Evolutionary conservation across 2,113 vertebrate species (phyloP).

Genomic region (Shinisaurus crocodilurus): DNA sequence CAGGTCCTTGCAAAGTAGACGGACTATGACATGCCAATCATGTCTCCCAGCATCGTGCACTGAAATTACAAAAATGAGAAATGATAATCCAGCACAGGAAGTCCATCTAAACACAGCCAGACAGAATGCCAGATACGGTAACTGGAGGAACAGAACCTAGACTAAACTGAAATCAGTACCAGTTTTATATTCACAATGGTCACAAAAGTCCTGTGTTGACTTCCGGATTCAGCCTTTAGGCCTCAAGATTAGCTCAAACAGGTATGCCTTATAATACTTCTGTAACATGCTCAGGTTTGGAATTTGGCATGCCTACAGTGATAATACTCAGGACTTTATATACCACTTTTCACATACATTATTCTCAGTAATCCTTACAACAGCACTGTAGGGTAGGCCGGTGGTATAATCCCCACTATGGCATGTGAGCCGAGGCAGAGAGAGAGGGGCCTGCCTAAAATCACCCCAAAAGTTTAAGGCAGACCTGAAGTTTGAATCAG

Average conservation of each 20-base stretch:
- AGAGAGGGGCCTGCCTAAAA: not conserved
- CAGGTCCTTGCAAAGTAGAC: constrained; percentile 74
- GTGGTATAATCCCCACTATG: not conserved
- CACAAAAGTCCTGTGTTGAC: not conserved
- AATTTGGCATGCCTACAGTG: not conserved
- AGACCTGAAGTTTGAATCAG: not conserved
- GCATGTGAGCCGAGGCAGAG: not conserved
- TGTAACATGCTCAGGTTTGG: not conserved
- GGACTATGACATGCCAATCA: constrained; percentile 62
- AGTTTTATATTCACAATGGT: not conserved
- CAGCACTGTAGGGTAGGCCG: not conserved
- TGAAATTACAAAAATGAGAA: constrained; percentile 45
- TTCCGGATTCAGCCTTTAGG: not conserved
- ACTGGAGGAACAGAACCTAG: not conserved
- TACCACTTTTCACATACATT: not conserved
- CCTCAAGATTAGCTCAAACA: not conserved
- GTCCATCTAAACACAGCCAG: not conserved
- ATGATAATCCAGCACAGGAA: not conserved
- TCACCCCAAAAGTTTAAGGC: not conserved
- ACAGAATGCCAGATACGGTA: not conserved
- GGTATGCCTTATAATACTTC: not conserved
- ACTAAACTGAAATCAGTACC: not conserved
- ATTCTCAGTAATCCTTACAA: not conserved
- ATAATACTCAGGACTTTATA: not conserved
- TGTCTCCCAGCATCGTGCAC: constrained; percentile 60